Conservation (phyloP, 2,113 vertebrate species). For the Amphilophus citrinellus region DNA sequence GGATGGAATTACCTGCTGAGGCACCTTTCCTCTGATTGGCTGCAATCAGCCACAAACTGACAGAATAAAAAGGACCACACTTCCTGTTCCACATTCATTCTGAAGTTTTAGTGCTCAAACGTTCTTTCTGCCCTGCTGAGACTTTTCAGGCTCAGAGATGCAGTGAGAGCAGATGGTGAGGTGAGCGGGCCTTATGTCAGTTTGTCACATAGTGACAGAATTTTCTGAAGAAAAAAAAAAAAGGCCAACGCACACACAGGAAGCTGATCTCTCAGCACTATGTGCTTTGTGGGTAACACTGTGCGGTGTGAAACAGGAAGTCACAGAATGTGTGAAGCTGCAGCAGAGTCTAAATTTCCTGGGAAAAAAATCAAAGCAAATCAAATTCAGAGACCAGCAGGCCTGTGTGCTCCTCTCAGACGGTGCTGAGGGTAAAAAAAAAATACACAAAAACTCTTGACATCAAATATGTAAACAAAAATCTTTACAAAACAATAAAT, state of each 20-base stretch:
- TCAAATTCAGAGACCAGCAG: neutral
- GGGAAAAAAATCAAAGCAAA: too few relatives aligned
- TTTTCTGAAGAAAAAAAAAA: neutral
- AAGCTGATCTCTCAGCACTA: neutral
- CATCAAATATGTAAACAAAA: too few relatives aligned
- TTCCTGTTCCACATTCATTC: neutral
- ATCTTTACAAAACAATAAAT: too few relatives aligned
- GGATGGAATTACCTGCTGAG: neutral
- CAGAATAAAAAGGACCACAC: neutral
- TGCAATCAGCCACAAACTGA: neutral
- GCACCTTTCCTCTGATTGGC: neutral
- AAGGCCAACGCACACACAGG: neutral
- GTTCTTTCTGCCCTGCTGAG: neutral
- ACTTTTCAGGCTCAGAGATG: neutral
- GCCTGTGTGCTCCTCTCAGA: neutral
- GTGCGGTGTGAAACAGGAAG: neutral
- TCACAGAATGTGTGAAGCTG: neutral
- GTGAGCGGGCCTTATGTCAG: neutral
- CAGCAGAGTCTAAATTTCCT: neutral
- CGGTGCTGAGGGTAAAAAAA: too few relatives aligned
- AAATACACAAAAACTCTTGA: too few relatives aligned
- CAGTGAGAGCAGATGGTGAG: neutral
- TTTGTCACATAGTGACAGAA: neutral
- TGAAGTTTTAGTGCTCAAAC: neutral
- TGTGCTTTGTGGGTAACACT: neutral